Conservation (phyloP, 2,113 vertebrate genomes). For the Pachycephala philippinensis region DNA sequence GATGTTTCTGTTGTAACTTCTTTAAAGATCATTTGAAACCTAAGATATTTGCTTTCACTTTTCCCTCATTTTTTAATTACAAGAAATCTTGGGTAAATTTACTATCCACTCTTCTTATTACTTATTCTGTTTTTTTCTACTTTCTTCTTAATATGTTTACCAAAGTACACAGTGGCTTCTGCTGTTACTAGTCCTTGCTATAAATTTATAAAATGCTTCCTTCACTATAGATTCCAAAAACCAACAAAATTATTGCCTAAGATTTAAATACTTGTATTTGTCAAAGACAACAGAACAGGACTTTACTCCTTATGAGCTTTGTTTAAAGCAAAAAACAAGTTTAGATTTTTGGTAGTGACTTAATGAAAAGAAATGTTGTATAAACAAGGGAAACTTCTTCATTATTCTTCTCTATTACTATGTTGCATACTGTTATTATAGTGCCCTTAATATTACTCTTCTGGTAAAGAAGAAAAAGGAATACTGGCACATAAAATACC, state of each 20-base stretch:
- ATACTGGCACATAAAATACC: neutral
- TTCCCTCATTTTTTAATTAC: neutral
- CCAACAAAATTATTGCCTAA: neutral
- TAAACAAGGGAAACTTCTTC: neutral
- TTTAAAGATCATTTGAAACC: neutral
- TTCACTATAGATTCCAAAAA: neutral
- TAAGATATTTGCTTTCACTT: neutral
- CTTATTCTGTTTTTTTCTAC: neutral
- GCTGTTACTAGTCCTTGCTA: neutral
- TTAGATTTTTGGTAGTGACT: neutral
- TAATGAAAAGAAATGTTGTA: neutral
- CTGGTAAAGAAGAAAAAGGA: neutral
- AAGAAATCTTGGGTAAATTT: neutral
- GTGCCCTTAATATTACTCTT: neutral
- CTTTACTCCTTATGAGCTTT: neutral
- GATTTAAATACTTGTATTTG: neutral
- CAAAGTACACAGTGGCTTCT: neutral
- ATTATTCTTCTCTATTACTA: neutral
- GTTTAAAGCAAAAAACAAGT: neutral
- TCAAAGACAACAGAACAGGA: neutral
- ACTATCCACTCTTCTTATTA: neutral
- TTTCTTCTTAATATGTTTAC: neutral
- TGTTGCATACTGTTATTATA: neutral
- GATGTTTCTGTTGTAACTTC: neutral
- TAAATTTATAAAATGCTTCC: neutral